Evolutionary conservation across 2,113 vertebrate species (phyloP), one percentile per base, ranked within the genome.

Genomic region (Oryzias melastigma): DNA sequence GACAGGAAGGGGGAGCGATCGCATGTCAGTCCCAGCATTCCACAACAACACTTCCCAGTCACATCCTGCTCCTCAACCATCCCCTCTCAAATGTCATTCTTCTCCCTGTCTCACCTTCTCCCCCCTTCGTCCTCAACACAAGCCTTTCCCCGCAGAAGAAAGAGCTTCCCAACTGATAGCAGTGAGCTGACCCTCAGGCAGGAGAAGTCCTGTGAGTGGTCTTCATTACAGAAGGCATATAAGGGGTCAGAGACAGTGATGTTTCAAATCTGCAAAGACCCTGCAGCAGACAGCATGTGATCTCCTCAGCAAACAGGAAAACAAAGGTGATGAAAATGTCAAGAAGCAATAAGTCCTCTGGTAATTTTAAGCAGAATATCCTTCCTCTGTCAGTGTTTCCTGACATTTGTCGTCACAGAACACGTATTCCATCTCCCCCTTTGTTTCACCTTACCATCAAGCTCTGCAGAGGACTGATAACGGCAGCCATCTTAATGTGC

Each of bases 31-130:
- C 20, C 27, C 5, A 10, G 56, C 17, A 35, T 35, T 49, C 59
- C 15, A 6, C 14, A 24, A 0, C 25, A 20, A 60, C 5, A 19
- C 4, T 14, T 63, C n/a, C 65, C 47, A 35, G 35, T 8, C 12
- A 35, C 2, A 60, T 63, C 12, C 35, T 67, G 19, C 78, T 78
- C 43, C 69, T 82, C 29, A 59, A 35, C 69, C 14, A 76, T 71
- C 35, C 76, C 61, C 44, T 81, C 63, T n/a, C 64, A 71, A 42
- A 15, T 63, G 15, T 77, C 80, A 0, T 19, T 67, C 13, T 80
- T 80, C 24, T 82, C 75, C 15, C 43, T 82, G 27, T 85, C 73
- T 19, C 60, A 65, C 42, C 71, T 77, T 22, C 74, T 85, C 5
- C 80, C 65, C n/a, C 61, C 63, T 22, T 40, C 57, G 27, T 70